Percentiles rank a stretch among this genome's conserved stretches.
Conservation (phyloP, 2,113 vertebrate species). For the Amphiprion percula region DNA sequence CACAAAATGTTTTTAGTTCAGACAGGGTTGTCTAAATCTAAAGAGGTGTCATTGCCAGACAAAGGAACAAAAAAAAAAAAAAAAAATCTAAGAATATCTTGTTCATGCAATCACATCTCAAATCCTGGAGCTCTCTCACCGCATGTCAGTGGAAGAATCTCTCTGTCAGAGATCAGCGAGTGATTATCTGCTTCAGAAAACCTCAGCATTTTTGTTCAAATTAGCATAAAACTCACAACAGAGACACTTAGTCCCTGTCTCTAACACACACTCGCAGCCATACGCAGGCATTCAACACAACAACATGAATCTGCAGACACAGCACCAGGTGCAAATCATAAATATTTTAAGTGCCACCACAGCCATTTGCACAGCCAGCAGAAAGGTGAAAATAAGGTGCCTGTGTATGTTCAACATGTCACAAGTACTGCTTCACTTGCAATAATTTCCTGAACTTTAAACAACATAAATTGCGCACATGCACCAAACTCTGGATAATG, state of each 20-base stretch:
- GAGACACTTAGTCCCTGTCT: background rate
- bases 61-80: background rate
- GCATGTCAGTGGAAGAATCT: conserved; percentile 27
- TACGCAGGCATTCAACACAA: conserved; percentile 2
- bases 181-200: conserved; percentile 18
- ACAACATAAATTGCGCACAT: conserved; percentile 11
- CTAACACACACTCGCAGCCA: background rate
- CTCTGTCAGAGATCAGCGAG: conserved; percentile 14
- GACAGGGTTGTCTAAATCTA: background rate
- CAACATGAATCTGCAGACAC: conserved; percentile 48
- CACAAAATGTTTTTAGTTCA: background rate
- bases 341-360: conserved; percentile 63
- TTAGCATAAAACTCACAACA: conserved; percentile 13
- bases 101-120: conserved; percentile 9
- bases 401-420: conserved; percentile 42
- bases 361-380: conserved; percentile 58
- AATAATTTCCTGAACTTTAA: conserved; percentile 54
- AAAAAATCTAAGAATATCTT: background rate
- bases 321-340: conserved; percentile 74
- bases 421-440: conserved; percentile 46
- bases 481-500: conserved; percentile 3
- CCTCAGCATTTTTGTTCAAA: conserved; percentile 22
- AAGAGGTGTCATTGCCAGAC: background rate
- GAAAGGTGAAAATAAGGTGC: conserved; percentile 57
- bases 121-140: conserved; percentile 24